These are phyloP conservation scores for Microcebus griseorufus DNA, from an alignment of 2,113 vertebrate genomes.

Conservation along the genomic window DNA sequence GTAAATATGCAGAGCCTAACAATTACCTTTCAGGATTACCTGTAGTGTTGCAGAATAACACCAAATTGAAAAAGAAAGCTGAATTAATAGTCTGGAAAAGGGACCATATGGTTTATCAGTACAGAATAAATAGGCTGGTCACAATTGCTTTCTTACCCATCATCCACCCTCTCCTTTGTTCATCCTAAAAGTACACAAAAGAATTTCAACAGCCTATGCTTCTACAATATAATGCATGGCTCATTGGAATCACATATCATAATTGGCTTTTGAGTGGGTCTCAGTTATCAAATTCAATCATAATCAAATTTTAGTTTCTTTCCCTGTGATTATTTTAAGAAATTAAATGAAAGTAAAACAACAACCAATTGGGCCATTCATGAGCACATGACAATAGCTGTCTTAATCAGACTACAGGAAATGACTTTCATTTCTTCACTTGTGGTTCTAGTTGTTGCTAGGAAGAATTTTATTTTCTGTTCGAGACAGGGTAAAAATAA, in stretches of 20 bases:
- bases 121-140: neutral
- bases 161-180: neutral
- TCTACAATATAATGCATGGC: accelerated
- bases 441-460: neutral
- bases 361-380: neutral
- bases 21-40: neutral
- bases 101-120: neutral
- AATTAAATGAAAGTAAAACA: neutral
- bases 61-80: neutral
- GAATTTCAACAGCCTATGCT: neutral
- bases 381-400: neutral
- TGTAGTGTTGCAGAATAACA: neutral
- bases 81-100: neutral
- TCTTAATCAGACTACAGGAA: neutral
- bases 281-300: neutral
- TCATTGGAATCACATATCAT: neutral
- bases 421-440: neutral
- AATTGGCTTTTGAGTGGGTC: neutral
- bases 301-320: neutral
- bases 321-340: neutral
- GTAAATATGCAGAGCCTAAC: neutral
- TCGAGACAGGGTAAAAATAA: neutral
- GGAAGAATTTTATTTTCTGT: neutral
- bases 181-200: neutral
- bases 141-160: neutral